Evolutionary conservation across 2,888 invertebrate species (phyloP).

Genomic region (Physocephala rufipes): DNA sequence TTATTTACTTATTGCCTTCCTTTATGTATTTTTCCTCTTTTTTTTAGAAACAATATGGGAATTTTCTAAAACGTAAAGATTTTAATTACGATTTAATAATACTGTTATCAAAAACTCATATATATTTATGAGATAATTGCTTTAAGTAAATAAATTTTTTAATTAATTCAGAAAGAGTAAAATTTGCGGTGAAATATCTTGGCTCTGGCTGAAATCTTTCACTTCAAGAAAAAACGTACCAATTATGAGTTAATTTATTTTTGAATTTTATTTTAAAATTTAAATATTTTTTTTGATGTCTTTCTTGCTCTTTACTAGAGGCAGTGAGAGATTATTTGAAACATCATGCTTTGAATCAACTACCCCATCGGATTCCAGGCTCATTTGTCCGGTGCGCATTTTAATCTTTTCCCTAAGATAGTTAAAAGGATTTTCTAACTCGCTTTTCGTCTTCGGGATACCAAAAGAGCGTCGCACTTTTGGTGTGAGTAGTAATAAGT

Average conservation of each 20-base stretch:
- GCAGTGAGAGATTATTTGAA: background rate
- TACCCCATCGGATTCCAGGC: slow-evolving; percentile 12
- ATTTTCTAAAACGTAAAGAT: too few species aligned
- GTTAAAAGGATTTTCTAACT: slow-evolving; percentile 74
- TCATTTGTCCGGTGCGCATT: slow-evolving; percentile 47
- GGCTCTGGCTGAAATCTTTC: background rate
- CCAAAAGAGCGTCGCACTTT: slow-evolving; percentile 71
- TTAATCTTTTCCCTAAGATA: slow-evolving; percentile 58
- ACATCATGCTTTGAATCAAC: background rate
- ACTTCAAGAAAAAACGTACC: background rate
- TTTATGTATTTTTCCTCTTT: background rate
- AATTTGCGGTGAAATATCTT: background rate
- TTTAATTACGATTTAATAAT: too few species aligned
- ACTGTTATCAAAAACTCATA: too few species aligned
- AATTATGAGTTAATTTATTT: background rate
- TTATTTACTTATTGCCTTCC: too few species aligned
- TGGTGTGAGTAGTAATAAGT: slow-evolving; percentile 77
- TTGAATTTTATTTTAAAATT: background rate
- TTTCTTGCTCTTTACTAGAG: background rate
- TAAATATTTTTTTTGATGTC: slow-evolving; percentile 3
- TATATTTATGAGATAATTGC: too few species aligned
- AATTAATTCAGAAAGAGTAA: background rate
- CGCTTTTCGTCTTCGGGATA: slow-evolving; percentile 75
- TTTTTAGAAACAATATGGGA: too few species aligned
- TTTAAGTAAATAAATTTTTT: background rate